A percentile compares a stretch with the other conserved stretches of the same genome.
Evolutionary conservation across 1,140 invertebrate genomes (phyloP).

Genomic region (Colletes gigas): DNA sequence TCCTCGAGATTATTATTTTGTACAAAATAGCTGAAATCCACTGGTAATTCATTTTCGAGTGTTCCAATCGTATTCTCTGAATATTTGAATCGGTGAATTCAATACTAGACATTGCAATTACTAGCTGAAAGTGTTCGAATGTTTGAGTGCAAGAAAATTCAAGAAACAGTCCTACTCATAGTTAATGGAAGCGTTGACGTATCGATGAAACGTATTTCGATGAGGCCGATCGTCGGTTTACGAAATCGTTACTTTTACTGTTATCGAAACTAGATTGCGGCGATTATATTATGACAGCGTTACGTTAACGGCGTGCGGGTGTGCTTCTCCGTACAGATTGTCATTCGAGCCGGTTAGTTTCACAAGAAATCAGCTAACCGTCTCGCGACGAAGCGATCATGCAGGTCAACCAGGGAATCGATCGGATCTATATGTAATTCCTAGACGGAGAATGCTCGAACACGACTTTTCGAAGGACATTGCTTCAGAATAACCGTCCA

Average conservation of each 20-base stretch:
- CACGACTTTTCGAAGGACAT: constrained; percentile 38
- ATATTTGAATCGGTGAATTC: too few species aligned
- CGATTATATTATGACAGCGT: constrained; percentile 21
- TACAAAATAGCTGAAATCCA: too few species aligned
- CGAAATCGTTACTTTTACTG: constrained; percentile 40
- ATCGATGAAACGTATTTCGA: not conserved
- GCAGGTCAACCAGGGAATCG: not conserved
- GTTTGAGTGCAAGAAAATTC: too few species aligned
- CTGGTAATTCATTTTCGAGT: too few species aligned
- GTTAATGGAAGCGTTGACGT: not conserved
- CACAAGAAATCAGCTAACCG: constrained; percentile 28
- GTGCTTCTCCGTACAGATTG: constrained; percentile 16
- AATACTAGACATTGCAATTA: too few species aligned
- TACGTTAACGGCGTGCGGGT: not conserved
- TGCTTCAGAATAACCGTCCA: constrained; percentile 18
- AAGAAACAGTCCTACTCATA: too few species aligned
- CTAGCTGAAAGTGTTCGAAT: too few species aligned
- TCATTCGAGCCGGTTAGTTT: constrained; percentile 31
- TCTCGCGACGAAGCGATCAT: constrained; percentile 6
- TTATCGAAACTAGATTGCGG: constrained; percentile 36
- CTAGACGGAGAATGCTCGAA: constrained; percentile 17
- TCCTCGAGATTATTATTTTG: too few species aligned
- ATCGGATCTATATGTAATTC: constrained; percentile 31
- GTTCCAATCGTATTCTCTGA: too few species aligned
- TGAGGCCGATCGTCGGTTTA: not conserved